Conservation (phyloP, 2,113 vertebrate genomes). For the Paraplagusia blochii region DNA sequence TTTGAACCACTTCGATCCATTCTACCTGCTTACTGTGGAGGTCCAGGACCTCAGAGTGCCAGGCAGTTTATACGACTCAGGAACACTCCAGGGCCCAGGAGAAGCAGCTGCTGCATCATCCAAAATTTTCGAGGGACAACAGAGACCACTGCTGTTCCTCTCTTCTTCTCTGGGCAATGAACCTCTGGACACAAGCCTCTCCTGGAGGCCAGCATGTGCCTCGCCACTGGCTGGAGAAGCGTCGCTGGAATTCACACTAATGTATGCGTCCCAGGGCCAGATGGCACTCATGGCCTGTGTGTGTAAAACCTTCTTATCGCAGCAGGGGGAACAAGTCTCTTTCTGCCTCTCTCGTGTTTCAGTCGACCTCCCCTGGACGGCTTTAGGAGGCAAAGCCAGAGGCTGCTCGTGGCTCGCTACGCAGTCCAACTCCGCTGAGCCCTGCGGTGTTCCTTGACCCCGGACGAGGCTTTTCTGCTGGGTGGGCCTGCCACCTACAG, state of each 20-base stretch:
- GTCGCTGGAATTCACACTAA: constrained; percentile 70
- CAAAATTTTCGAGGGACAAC: constrained; percentile 70
- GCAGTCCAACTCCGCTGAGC: constrained; percentile 67
- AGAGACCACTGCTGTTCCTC: constrained; percentile 66
- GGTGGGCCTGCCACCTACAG: constrained; percentile 86
- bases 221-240: constrained; percentile 69
- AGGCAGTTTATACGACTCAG: constrained; percentile 87
- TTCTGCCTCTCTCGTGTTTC: constrained; percentile 74
- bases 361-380: constrained; percentile 70
- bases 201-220: constrained; percentile 68
- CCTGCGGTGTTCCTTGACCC: constrained; percentile 71
- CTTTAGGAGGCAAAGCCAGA: constrained; percentile 75
- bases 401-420: constrained; percentile 54
- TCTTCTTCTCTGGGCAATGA: constrained; percentile 72
- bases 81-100: constrained; percentile 88
- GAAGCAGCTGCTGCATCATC: constrained; percentile 78
- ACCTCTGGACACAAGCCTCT: constrained; percentile 76
- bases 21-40: constrained; percentile 87
- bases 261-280: constrained; percentile 64
- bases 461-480: constrained; percentile 77
- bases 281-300: constrained; percentile 55
- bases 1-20: constrained; percentile 45
- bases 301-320: constrained; percentile 74
- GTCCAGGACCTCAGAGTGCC: constrained; percentile 85
- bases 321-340: constrained; percentile 64